Percentiles rank a stretch among this genome's conserved stretches.
These are phyloP conservation scores for Saccostrea glomerata DNA, from an alignment of 1,140 invertebrate species.

Conservation along the genomic window DNA sequence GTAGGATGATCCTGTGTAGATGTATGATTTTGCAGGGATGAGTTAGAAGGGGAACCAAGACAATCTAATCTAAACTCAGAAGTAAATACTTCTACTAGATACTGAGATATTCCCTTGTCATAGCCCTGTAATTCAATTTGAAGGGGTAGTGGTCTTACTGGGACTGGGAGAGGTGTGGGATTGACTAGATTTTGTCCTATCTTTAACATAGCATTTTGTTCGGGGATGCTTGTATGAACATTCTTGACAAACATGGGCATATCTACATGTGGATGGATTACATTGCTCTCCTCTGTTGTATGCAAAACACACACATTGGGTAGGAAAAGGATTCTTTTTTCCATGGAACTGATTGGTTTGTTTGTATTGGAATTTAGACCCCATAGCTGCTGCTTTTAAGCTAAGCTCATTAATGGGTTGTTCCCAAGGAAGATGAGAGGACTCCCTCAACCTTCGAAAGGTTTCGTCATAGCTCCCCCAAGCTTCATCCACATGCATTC, in stretches of 20 bases:
- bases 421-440: background rate
- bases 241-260: conserved; percentile 16
- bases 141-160: too few relatives aligned
- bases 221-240: background rate
- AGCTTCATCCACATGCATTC: background rate
- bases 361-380: background rate
- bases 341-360: too few relatives aligned
- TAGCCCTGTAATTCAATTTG: too few relatives aligned
- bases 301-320: background rate
- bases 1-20: too few relatives aligned
- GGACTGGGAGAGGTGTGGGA: background rate
- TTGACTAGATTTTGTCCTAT: background rate
- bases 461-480: conserved; percentile 10
- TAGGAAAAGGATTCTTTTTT: background rate
- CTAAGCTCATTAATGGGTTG: background rate
- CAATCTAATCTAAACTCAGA: too few relatives aligned
- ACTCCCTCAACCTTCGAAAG: background rate
- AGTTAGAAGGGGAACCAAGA: too few relatives aligned
- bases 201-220: background rate
- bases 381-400: background rate
- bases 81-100: too few relatives aligned
- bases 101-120: too few relatives aligned
- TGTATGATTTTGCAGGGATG: too few relatives aligned
- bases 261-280: background rate
- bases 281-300: too few relatives aligned